phyloP scores from a whole-genome alignment of 2,113 vertebrate genomes.

The Enhydra lutris region DNA sequence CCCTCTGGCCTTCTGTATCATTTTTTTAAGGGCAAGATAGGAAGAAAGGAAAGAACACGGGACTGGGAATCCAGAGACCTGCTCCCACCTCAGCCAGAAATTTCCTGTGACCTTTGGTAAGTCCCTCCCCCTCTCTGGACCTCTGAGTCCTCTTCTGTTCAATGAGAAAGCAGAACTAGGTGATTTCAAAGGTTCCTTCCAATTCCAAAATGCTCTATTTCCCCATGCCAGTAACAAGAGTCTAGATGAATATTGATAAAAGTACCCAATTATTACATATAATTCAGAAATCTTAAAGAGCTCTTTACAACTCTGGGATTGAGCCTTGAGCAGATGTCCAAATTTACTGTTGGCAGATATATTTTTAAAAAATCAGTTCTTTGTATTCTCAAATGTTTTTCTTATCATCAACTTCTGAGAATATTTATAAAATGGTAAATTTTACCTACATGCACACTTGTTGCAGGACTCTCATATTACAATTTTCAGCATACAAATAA shows the following conservation, averaged over 20 bases:
- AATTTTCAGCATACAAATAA: conserved; percentile 13
- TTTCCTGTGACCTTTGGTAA: conserved; percentile 1
- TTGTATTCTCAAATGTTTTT: neutral
- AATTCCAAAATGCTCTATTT: neutral
- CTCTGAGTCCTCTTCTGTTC: neutral
- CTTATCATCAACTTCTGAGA: neutral
- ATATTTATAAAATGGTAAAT: neutral
- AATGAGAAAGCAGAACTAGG: neutral
- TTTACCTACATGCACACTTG: neutral
- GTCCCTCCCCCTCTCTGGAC: neutral
- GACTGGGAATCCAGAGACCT: conserved; percentile 1
- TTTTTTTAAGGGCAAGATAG: conserved; percentile 33
- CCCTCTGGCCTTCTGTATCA: conserved; percentile 18
- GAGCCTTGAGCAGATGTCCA: neutral
- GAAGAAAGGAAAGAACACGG: conserved; percentile 45
- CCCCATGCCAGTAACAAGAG: neutral
- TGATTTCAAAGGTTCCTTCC: neutral
- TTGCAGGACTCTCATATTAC: neutral
- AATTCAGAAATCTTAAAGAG: neutral
- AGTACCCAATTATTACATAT: neutral
- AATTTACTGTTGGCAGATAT: conserved; percentile 15
- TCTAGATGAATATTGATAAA: neutral
- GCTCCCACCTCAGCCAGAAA: conserved; percentile 2
- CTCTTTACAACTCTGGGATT: neutral
- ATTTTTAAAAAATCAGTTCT: neutral